Evolutionary conservation across 2,888 invertebrate genomes (phyloP), one percentile per base, ranked within the genome.

Genomic region (Phortica okadai): DNA sequence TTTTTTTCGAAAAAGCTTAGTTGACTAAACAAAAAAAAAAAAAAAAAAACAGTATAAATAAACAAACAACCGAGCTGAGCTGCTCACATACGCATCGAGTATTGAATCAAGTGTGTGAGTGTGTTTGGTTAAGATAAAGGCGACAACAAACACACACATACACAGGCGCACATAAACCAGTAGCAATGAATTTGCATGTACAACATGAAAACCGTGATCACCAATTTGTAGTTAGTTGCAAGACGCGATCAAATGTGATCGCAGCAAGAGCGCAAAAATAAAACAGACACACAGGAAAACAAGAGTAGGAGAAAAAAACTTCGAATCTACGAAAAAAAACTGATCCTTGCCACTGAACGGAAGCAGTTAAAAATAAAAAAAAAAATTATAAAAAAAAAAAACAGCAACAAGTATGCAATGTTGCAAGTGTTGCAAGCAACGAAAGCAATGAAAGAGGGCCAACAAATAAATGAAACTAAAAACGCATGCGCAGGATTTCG

Each of bases 141-240:
- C 33, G 50, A 8, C 50, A 50, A 50, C 50, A 50, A 3, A 50
- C 50, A 50, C 14, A 11, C 33, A 33, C 33, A 33, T 5, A 33
- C 33, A 5, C 33, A 33, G 33, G 6, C 8, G 2, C 10, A 41
- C 73, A 76, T 16, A 76, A 75, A 45, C 79, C 91, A 90, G 90
- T 91, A 91, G 91, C 90, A 90, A 90, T 86, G 88, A 88, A 89
- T 90, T 89, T 90, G 88, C 90, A 89, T 91, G 91, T 91, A 87
- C 84, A 89, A 91, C 91, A 91, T 88, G 90, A 90, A 91, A 91
- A 89, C 91, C 91, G 91, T 91, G 91, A 91, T 91, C 91, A 89
- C 88, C 91, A 91, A 91, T 91, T 91, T 91, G 91, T 91, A 90
- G 87, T 78, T 80, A 77, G 74, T 79, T 78, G 33, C 77, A n/a